Percentiles rank a stretch among this genome's conserved stretches.
Conservation (phyloP, 2,113 vertebrate species). For the Sinocyclocheilus maitianheensis region DNA sequence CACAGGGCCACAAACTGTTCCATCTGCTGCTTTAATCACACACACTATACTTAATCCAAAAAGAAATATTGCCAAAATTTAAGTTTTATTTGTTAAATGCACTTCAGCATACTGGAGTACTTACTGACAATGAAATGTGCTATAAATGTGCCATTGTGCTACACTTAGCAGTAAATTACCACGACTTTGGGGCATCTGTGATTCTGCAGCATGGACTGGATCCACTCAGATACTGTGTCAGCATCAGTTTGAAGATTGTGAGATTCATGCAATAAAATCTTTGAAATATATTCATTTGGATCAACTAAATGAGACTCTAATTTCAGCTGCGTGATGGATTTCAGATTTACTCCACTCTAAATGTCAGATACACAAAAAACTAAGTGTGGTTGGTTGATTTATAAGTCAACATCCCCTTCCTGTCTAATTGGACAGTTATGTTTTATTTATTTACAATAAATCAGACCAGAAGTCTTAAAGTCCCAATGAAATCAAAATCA, state of each 20-base stretch:
- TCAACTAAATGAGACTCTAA: not conserved
- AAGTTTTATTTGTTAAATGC: not conserved
- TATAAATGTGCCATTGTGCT: conserved; percentile 4
- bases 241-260: not conserved
- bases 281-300: not conserved
- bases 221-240: not conserved
- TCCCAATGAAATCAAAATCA: too few relatives aligned
- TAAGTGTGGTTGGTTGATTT: not conserved
- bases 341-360: not conserved
- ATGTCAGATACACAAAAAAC: not conserved
- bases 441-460: not conserved
- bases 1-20: not conserved
- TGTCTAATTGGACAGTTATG: not conserved
- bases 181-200: not conserved
- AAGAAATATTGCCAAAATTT: not conserved
- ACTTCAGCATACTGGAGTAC: not conserved
- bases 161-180: not conserved
- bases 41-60: not conserved
- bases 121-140: conserved; percentile 2
- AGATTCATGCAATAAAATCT: not conserved
- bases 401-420: not conserved
- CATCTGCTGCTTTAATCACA: not conserved
- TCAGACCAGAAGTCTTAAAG: not conserved
- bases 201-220: not conserved
- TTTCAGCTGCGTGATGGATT: not conserved